Evolutionary conservation across 2,113 vertebrate species (phyloP), one percentile per base, ranked within the genome.

Genomic region (Dryoscopus gambensis): DNA sequence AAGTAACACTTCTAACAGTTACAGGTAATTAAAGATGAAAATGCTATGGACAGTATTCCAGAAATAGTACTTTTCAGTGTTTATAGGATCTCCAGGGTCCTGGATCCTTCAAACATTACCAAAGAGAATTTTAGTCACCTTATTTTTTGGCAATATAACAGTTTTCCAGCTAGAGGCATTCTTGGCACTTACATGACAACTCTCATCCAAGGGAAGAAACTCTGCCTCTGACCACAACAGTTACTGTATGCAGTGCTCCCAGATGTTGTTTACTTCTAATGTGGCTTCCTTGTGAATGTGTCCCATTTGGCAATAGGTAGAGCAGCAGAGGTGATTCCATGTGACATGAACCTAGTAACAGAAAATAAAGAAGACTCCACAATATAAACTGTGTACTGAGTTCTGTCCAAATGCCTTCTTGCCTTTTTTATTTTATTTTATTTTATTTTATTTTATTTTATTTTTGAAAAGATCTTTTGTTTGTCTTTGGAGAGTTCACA

Each of bases 231-330:
- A 93, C 64, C 52, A 3, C 55, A 78, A 52, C 75, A 46, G 59
- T 94, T 93, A 94, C 85, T 90, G 90, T 95, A 88, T 84, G 87
- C 50, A 46, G 64, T 20, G 44, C 74, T 94, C 79, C 63, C 92
- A 96, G 79, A 92, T 93, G 85, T 92, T 97, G 87, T 95, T 96
- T 94, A 74, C 75, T 87, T 86, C 78, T 80, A 84, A 74, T 55
- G 67, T 55, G 46, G 5, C 63, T 87, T 91, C 62, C 70, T 71
- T 10, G 1, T 55, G 67, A 87, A 47, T 3, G 15, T 3, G 40
- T 88, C 85, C 76, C 64, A 69, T 89, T 94, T 93, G 96, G 90
- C 92, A 93, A 27, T 8, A 84, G 64, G 53, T 60, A 84, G 14
- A 63, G 28, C 22, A 89, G 42, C 5, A 40, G 76, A 90, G 80